Conservation (phyloP, 1,140 invertebrate genomes). For the Xylocopa sonorina region DNA sequence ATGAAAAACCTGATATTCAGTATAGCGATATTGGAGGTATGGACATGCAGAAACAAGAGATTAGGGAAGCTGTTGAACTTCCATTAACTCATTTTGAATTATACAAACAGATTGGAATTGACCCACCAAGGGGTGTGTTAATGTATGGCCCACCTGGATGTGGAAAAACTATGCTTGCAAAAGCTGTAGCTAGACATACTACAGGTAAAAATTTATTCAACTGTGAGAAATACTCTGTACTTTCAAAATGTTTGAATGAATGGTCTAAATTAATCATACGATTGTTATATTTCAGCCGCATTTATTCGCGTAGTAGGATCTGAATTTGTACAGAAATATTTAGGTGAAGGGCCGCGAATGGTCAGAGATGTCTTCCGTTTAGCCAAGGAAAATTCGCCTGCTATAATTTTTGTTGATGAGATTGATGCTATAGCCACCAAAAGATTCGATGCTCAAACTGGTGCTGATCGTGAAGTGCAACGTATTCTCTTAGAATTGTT, state of each 20-base stretch:
- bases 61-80: constrained; percentile 98
- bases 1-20: constrained; percentile 99
- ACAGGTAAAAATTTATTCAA: constrained; percentile 90
- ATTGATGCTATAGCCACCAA: constrained; percentile 99
- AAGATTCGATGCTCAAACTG: constrained; percentile 99
- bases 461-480: constrained; percentile 99
- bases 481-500: constrained; percentile 98
- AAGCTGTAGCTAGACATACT: constrained; percentile 98
- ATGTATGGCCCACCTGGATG: constrained; percentile 99
- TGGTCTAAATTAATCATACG: constrained; percentile 27
- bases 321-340: constrained; percentile 99
- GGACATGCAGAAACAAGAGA: constrained; percentile 99
- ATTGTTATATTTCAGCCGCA: constrained; percentile 86
- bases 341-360: constrained; percentile 99
- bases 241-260: not conserved
- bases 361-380: constrained; percentile 99
- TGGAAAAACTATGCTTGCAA: constrained; percentile 99
- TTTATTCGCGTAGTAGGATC: constrained; percentile 99
- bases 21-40: constrained; percentile 99
- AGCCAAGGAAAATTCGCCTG: constrained; percentile 99
- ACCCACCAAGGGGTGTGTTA: constrained; percentile 97
- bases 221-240: too few species aligned
- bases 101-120: constrained; percentile 99
- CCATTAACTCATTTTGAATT: constrained; percentile 99
- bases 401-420: constrained; percentile 99